Evolutionary conservation across 2,797 vertebrate genomes (phyloP).

Genomic region (Microctenopoma stevenorrisi): DNA sequence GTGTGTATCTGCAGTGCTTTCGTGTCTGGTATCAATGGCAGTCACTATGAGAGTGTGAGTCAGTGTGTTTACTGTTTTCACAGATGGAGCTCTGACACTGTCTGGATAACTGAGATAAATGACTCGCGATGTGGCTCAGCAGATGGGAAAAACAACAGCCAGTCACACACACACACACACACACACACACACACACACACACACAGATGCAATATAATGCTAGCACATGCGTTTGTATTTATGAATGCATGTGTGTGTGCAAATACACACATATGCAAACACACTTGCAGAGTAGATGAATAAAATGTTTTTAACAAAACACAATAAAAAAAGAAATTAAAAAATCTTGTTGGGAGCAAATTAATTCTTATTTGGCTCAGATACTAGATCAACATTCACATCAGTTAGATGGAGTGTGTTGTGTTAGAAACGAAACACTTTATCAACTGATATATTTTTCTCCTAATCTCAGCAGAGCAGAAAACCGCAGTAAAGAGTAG

Average conservation of each 20-base stretch:
- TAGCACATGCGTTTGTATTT: conserved; percentile 16
- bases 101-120: conserved; percentile 84
- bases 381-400: conserved; percentile 12
- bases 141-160: conserved; percentile 73
- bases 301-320: conserved; percentile 8
- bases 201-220: conserved; percentile 4
- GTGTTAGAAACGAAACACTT: conserved; percentile 37
- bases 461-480: conserved; percentile 45
- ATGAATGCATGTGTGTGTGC: too few species aligned
- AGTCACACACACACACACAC: conserved; percentile 1
- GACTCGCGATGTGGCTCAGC: conserved; percentile 64
- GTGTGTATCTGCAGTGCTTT: conserved; percentile 45
- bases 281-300: conserved; percentile 14
- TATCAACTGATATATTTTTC: conserved; percentile 34
- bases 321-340: neutral
- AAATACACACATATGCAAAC: neutral
- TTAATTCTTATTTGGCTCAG: conserved; percentile 26
- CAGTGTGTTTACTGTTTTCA: conserved; percentile 81
- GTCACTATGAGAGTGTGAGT: conserved; percentile 73
- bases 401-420: conserved; percentile 2
- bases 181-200: neutral
- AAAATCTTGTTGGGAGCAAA: neutral
- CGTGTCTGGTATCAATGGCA: conserved; percentile 67
- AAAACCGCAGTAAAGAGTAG: conserved; percentile 48
- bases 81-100: conserved; percentile 81